Conservation (phyloP, 92 coral and sea anemone genomes). For the Montipora capitata region DNA sequence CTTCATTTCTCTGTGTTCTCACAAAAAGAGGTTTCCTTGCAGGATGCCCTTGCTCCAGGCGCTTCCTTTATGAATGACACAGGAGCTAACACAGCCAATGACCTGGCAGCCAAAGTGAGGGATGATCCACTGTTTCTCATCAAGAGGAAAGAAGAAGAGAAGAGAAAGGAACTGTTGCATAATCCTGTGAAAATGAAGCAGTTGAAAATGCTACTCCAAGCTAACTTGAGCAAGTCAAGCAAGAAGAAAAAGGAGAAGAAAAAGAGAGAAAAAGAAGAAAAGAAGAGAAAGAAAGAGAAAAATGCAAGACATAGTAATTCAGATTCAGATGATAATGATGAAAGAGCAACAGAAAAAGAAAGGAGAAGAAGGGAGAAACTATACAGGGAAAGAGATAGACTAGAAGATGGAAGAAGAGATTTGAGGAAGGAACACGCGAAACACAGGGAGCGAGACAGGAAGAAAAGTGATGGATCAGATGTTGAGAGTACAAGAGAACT, state of each 20-base stretch:
- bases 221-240: constrained; percentile 80
- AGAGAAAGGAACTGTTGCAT: constrained; percentile 89
- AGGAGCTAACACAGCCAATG: constrained; percentile 83
- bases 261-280: constrained; percentile 78
- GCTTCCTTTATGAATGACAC: constrained; percentile 84
- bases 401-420: background rate
- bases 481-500: constrained; percentile 20
- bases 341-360: background rate
- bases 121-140: constrained; percentile 97
- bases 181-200: constrained; percentile 99
- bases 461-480: constrained; percentile 32
- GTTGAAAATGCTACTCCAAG: constrained; percentile 91
- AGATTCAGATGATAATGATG: constrained; percentile 54
- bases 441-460: constrained; percentile 21
- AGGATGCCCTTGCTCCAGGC: constrained; percentile 87
- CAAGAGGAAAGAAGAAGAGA: constrained; percentile 97
- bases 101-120: constrained; percentile 96
- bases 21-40: background rate
- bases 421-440: constrained; percentile 28
- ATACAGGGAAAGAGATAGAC: background rate
- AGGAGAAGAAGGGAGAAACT: constrained; percentile 54
- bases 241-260: constrained; percentile 92
- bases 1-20: too few species aligned
- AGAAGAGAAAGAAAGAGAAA: constrained; percentile 54
- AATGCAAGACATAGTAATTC: constrained; percentile 23